Conservation (phyloP, 1,140 invertebrate genomes). For the Drosophila parvula region DNA sequence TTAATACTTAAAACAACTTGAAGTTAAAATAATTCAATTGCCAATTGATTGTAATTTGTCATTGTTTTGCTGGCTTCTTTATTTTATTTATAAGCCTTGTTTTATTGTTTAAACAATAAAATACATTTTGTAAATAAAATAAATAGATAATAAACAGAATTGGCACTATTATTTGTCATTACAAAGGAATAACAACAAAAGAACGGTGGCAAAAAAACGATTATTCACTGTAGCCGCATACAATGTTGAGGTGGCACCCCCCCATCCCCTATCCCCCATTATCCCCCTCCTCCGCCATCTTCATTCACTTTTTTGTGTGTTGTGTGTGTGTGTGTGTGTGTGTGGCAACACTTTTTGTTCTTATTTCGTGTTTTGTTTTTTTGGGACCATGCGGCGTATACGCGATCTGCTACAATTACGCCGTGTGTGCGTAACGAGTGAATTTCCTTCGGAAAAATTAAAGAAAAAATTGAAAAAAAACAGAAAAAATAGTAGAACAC, state of each 20-base stretch:
- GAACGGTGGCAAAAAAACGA: slow-evolving; percentile 5
- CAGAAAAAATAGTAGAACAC: slow-evolving; percentile 5
- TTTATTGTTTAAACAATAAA: neutral
- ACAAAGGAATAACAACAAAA: slow-evolving; percentile 1
- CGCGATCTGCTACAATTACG: slow-evolving; percentile 72
- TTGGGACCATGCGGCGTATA: slow-evolving; percentile 59
- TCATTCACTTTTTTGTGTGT: slow-evolving; percentile 26
- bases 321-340: slow-evolving; percentile 6
- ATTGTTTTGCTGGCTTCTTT: neutral
- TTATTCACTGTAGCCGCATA: slow-evolving; percentile 25
- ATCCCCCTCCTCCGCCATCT: neutral
- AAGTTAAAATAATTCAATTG: too few species aligned
- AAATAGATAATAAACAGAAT: neutral
- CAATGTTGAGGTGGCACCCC: slow-evolving; percentile 22
- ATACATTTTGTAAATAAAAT: neutral
- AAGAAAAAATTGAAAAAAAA: slow-evolving; percentile 1
- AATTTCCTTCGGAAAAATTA: slow-evolving; percentile 31
- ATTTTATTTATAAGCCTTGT: neutral
- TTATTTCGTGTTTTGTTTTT: slow-evolving; percentile 13
- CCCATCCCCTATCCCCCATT: neutral
- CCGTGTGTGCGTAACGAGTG: slow-evolving; percentile 51
- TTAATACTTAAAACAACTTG: too few species aligned
- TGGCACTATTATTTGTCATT: neutral
- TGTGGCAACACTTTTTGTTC: slow-evolving; percentile 56
- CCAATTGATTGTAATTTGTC: too few species aligned